Base-by-base conservation (phyloP, 2,113 vertebrate species). In the Saccopteryx bilineata region DNA sequence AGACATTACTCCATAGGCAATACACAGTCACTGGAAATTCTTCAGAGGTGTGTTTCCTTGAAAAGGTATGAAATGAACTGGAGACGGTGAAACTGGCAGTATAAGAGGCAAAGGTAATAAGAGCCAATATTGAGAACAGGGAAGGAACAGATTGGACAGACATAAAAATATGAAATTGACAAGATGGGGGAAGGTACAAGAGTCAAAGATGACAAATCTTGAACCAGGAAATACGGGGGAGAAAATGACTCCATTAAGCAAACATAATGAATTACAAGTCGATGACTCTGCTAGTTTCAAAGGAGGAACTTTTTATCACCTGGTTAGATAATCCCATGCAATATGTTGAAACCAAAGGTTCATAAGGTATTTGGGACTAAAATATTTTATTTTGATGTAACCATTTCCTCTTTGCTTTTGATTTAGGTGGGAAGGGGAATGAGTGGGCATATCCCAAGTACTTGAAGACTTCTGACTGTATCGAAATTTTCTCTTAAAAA, bases 171-270 rank as follows among this genome's bases (percentile, higher is more conserved):
- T 76, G 28, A 94, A 83, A 50, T 23, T 39, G 75, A 76, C 31
- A 68, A 28, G 7, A 1, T 83, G 10, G 18, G 56, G n/a, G 14
- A 81, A 28, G 48, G 78, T 14, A 21, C 60, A 74, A 58, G 39
- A 65, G 50, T 93, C 92, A 65, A 93, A 31, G 54, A 54, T 48
- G 66, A 65, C n/a, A 81, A 72, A 19, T 76, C 71, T 94, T 84
- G 39, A 94, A 83, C 61, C 21, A 68, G 69, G 69, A 82, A 88
- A 93, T 88, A 81, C 0, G 9, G 68, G 18, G 26, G n/a, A 7
- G 54, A 61, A 71, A 52, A 69, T 39, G 33, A 69, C 26, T 10
- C 39, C 39, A 52, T 90, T 68, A 83, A 83, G 28, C 61, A 76
- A 66, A 90, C 6, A 50, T 68, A 83, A 68, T 83, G 58, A 78